phyloP scores from a whole-genome alignment of 2,888 invertebrate genomes.

The Poecilobothrus nobilitatus region DNA sequence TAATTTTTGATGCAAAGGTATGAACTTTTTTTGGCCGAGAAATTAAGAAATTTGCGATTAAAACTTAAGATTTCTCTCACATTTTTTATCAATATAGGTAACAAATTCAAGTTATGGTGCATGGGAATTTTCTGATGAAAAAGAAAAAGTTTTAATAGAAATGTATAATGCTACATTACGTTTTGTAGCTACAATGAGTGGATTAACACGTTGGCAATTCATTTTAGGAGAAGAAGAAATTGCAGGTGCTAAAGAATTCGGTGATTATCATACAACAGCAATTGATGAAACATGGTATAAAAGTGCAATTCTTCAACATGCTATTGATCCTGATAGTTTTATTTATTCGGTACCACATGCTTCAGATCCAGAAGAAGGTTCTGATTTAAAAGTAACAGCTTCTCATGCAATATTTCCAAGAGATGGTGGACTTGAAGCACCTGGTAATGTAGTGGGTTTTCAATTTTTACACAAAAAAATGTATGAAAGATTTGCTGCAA shows the following conservation, averaged over 20 bases:
- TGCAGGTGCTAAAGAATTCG: constrained; percentile 55
- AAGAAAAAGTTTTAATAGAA: constrained; percentile 51
- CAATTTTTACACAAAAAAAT: constrained; percentile 69
- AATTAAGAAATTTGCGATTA: not conserved
- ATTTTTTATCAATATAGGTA: constrained; percentile 28
- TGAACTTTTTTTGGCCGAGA: constrained; percentile 34
- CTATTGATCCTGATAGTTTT: constrained; percentile 64
- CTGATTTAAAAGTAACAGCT: constrained; percentile 63
- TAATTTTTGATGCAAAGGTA: constrained; percentile 82
- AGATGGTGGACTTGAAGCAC: constrained; percentile 66
- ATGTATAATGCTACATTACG: constrained; percentile 66
- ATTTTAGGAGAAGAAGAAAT: constrained; percentile 53
- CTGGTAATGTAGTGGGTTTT: constrained; percentile 82
- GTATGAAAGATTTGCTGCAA: constrained; percentile 59
- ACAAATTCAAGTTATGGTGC: constrained; percentile 52
- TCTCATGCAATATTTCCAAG: constrained; percentile 77
- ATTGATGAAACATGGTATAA: constrained; percentile 89
- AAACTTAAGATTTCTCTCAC: not conserved
- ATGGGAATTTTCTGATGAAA: constrained; percentile 47
- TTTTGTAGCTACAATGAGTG: constrained; percentile 83
- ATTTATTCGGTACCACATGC: constrained; percentile 68
- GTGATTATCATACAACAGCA: constrained; percentile 63
- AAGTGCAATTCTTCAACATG: constrained; percentile 77
- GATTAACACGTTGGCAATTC: constrained; percentile 80
- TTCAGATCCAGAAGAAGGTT: constrained; percentile 41